Percentiles rank a stretch among this genome's conserved stretches.
These are phyloP conservation scores for Ormia ochracea DNA, from an alignment of 2,888 invertebrate genomes.

Conservation along the genomic window DNA sequence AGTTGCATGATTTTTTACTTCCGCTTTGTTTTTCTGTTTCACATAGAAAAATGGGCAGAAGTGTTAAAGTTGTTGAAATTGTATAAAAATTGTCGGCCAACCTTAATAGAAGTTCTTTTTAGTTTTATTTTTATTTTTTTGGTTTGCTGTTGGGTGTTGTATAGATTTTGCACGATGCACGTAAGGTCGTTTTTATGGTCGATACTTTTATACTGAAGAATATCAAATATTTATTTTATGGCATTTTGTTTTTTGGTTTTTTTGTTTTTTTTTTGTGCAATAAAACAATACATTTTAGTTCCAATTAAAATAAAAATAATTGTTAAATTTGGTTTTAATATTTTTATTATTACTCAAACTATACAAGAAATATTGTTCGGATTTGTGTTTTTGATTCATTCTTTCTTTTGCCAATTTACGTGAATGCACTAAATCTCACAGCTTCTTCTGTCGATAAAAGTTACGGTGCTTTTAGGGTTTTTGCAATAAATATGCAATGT, in stretches of 20 bases:
- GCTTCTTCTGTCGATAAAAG: too few relatives aligned
- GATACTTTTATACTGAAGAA: slow-evolving; percentile 5
- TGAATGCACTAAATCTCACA: too few relatives aligned
- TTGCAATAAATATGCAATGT: too few relatives aligned
- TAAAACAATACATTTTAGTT: background rate
- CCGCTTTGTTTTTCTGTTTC: background rate
- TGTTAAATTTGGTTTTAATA: background rate
- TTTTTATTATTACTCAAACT: background rate
- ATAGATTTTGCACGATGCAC: background rate
- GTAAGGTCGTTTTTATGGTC: slow-evolving; percentile 26
- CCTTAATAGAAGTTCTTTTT: slow-evolving; percentile 20
- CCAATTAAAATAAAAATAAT: background rate
- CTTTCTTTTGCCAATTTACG: too few relatives aligned
- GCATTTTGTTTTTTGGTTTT: slow-evolving; percentile 1
- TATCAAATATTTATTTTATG: background rate
- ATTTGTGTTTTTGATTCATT: too few relatives aligned
- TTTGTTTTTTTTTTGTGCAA: background rate
- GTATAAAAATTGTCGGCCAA: slow-evolving; percentile 36
- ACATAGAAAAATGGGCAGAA: slow-evolving; percentile 15
- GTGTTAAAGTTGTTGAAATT: slow-evolving; percentile 50
- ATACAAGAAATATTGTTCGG: background rate
- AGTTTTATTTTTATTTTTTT: too few relatives aligned
- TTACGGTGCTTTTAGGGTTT: too few relatives aligned
- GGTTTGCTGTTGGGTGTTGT: background rate
- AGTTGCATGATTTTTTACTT: background rate